A percentile compares a stretch with the other conserved stretches of the same genome.
These are phyloP conservation scores for Psophia crepitans DNA, from an alignment of 2,113 vertebrate species.

Conservation along the genomic window DNA sequence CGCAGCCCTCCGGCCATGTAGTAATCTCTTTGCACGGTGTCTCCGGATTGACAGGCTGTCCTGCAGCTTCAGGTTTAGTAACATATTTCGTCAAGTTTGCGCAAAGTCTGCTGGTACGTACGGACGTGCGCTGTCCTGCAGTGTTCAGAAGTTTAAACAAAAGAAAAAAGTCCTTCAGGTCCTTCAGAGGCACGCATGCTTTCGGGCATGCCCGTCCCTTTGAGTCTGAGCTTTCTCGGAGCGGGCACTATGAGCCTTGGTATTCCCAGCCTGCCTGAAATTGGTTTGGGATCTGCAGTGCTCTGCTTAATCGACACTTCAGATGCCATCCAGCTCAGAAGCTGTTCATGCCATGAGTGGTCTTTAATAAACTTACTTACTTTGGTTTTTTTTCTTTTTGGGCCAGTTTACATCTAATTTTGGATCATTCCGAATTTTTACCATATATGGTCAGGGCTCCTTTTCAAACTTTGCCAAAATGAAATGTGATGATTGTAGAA, in stretches of 20 bases:
- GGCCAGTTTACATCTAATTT: not conserved
- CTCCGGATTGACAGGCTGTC: not conserved
- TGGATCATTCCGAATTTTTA: not conserved
- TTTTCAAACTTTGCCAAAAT: conserved; percentile 16
- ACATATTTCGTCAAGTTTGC: conserved; percentile 2
- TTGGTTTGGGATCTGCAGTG: not conserved
- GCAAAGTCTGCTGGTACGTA: not conserved
- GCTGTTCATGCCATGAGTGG: not conserved
- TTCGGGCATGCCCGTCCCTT: not conserved
- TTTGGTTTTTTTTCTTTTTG: not conserved
- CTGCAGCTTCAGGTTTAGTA: conserved; percentile 25
- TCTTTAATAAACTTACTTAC: not conserved
- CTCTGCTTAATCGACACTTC: not conserved
- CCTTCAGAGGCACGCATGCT: not conserved
- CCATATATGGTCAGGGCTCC: conserved; percentile 46
- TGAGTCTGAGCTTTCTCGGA: accelerated
- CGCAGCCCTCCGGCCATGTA: accelerated
- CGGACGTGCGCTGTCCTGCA: not conserved
- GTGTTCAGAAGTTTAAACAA: not conserved
- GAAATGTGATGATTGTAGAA: not conserved
- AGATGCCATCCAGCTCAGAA: not conserved
- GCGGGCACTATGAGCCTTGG: not conserved
- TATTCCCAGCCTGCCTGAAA: not conserved
- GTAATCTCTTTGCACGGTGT: not conserved
- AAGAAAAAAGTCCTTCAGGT: not conserved